Percentiles rank a stretch among this genome's conserved stretches.
These are phyloP conservation scores for Perccottus glenii DNA, from an alignment of 2,113 vertebrate species.

Conservation along the genomic window DNA sequence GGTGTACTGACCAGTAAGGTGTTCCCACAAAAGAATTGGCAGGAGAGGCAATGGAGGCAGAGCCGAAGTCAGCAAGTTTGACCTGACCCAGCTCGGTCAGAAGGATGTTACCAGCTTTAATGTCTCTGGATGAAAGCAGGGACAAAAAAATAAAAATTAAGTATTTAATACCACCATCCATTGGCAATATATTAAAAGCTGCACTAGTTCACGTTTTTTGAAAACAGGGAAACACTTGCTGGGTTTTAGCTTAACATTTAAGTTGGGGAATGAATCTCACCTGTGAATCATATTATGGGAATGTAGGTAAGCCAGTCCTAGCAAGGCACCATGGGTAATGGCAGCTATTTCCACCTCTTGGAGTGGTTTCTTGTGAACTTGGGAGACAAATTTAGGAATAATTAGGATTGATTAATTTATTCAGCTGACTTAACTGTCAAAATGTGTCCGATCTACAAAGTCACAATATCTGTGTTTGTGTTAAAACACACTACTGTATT, in stretches of 20 bases:
- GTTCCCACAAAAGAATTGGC: conserved; percentile 99
- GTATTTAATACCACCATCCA: background rate
- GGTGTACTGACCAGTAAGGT: conserved; percentile 91
- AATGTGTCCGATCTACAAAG: no score
- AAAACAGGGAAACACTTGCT: no score
- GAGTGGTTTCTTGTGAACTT: conserved; percentile 98
- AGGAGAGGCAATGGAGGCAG: conserved; percentile 96
- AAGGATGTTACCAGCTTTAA: conserved; percentile 99
- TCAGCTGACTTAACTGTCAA: no score
- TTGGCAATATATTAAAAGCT: no score
- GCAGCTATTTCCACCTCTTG: conserved; percentile 99
- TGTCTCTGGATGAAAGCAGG: conserved; percentile 83
- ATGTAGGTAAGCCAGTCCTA: conserved; percentile 98
- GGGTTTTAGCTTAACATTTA: conserved; percentile 1
- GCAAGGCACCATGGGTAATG: conserved; percentile 99
- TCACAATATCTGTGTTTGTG: no score
- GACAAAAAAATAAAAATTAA: background rate
- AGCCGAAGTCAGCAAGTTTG: conserved; percentile 98
- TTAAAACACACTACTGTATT: no score
- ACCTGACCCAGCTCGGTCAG: conserved; percentile 98
- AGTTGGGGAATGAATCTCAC: conserved; percentile 69
- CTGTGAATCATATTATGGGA: conserved; percentile 98
- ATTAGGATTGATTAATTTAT: no score
- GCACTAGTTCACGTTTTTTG: no score
- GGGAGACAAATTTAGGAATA: conserved; percentile 5